These are phyloP conservation scores for Aplysina aerophoba DNA, from an alignment of 37 sponge, comb jelly and placozoan species.

Conservation along the genomic window DNA sequence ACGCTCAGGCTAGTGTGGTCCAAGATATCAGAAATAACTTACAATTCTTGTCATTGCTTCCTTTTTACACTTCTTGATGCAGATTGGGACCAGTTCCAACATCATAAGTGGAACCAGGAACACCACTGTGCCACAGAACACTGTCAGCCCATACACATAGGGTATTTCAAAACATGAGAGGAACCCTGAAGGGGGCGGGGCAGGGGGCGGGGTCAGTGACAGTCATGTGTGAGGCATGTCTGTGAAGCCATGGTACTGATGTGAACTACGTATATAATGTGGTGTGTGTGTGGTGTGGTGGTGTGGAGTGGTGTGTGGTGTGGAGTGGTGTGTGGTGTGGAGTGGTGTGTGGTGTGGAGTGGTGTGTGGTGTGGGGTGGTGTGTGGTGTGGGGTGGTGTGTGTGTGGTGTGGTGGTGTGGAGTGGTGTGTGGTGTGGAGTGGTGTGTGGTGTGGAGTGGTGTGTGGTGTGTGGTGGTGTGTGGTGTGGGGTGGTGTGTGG, in stretches of 20 bases:
- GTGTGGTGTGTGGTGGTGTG: not conserved
- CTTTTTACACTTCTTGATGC: too few relatives aligned
- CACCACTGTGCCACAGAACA: conserved; percentile 36
- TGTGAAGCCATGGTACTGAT: too few relatives aligned
- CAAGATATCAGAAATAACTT: not conserved
- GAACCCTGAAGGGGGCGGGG: too few relatives aligned
- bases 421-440: too few relatives aligned
- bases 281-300: too few relatives aligned
- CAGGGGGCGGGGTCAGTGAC: too few relatives aligned
- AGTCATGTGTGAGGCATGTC: too few relatives aligned
- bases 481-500: too few relatives aligned
- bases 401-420: too few relatives aligned
- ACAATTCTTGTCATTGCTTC: too few relatives aligned
- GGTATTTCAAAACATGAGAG: conserved; percentile 8
- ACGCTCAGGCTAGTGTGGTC: not conserved
- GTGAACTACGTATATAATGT: too few relatives aligned
- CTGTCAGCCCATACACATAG: conserved; percentile 40
- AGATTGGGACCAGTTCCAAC: conserved; percentile 5
- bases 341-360: not conserved
- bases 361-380: not conserved
- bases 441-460: too few relatives aligned
- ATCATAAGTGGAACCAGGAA: conserved; percentile 47
- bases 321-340: not conserved
- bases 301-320: not conserved
- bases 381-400: not conserved